Percentiles rank a stretch among this genome's conserved stretches.
Evolutionary conservation across 2,113 vertebrate genomes (phyloP).

Genomic region (Chlorodrepanis virens): DNA sequence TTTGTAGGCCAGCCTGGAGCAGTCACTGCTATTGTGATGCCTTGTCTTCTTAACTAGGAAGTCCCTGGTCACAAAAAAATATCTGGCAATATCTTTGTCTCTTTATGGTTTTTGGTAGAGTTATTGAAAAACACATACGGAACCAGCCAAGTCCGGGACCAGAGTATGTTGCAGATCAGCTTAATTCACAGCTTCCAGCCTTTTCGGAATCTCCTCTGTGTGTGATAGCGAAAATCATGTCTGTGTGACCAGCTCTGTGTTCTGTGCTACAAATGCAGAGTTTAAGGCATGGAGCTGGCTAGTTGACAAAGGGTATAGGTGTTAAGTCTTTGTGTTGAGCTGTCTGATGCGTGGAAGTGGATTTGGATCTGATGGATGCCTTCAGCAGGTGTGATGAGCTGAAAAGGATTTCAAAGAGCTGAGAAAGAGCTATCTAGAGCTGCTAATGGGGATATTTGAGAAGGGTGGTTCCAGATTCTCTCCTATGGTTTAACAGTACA

Average conservation of each 20-base stretch:
- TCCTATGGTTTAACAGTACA: background rate
- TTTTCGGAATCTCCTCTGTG: background rate
- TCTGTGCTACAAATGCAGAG: background rate
- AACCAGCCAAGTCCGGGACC: background rate
- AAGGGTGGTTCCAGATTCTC: background rate
- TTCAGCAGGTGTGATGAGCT: background rate
- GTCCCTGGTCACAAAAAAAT: background rate
- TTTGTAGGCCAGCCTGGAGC: background rate
- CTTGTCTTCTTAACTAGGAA: background rate
- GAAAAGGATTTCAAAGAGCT: background rate
- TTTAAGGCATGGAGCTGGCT: background rate
- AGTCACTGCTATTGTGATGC: background rate
- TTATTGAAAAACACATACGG: background rate
- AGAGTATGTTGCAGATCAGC: background rate
- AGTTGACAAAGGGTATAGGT: background rate
- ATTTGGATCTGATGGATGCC: background rate
- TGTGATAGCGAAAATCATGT: background rate
- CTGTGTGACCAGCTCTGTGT: fast-evolving
- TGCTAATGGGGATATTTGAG: background rate
- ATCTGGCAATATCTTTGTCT: background rate
- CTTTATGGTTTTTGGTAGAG: background rate
- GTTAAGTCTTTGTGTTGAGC: background rate
- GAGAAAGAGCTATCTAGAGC: background rate
- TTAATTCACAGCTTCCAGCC: background rate
- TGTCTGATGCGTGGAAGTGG: background rate